phyloP scores from a whole-genome alignment of 2,797 vertebrate species.

The Pangasius macronema region DNA sequence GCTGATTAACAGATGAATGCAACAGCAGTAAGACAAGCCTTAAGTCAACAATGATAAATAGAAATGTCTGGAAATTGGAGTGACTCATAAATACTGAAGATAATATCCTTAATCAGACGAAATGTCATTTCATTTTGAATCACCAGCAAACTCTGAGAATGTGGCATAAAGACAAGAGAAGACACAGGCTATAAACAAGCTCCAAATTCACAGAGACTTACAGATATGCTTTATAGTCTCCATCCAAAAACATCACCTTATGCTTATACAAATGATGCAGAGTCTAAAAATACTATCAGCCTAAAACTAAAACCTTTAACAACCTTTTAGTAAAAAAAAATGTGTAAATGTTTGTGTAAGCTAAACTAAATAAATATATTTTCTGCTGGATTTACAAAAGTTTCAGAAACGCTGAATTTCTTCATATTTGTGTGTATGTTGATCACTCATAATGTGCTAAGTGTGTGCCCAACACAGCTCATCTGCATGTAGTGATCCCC shows the following conservation, averaged over 20 bases:
- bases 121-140: not conserved
- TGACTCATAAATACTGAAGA: constrained; percentile 1
- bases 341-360: not conserved
- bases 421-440: not conserved
- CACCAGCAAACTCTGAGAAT: not conserved
- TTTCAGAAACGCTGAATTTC: not conserved
- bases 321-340: not conserved
- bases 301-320: not conserved
- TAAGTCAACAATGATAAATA: constrained; percentile 2
- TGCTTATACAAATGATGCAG: no score
- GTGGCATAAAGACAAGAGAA: not conserved
- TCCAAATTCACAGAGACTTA: not conserved
- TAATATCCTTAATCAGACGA: constrained; percentile 14
- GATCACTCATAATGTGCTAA: not conserved
- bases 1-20: not conserved
- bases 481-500: not conserved
- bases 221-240: no score
- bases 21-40: not conserved
- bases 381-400: not conserved
- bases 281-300: not conserved
- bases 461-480: not conserved
- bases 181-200: not conserved
- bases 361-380: not conserved
- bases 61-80: constrained; percentile 18
- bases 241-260: not conserved